phyloP scores from a whole-genome alignment of 2,113 vertebrate genomes.

The Ellobius talpinus region DNA sequence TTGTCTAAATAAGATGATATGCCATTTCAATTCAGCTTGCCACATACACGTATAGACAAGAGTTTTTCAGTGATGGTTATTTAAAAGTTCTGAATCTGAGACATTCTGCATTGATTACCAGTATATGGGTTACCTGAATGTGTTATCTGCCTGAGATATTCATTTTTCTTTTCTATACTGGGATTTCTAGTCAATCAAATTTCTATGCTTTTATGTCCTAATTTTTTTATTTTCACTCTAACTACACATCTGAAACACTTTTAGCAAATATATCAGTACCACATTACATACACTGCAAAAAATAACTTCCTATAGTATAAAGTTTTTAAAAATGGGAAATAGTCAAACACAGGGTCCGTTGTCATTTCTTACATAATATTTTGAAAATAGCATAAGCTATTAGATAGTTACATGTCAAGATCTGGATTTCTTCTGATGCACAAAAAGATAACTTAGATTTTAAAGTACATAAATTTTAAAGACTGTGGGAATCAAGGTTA shows the following conservation, averaged over 20 bases:
- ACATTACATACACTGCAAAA: neutral
- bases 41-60: no score
- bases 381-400: neutral
- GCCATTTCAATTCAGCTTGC: no score
- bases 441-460: neutral
- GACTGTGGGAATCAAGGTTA: neutral
- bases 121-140: neutral
- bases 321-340: slow-evolving; percentile 11
- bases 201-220: neutral
- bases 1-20: no score
- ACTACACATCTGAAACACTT: neutral
- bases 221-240: slow-evolving; percentile 21
- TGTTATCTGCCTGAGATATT: neutral
- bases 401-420: slow-evolving; percentile 49
- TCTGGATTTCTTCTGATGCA: slow-evolving; percentile 64
- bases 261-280: neutral
- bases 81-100: neutral
- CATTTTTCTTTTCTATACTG: neutral
- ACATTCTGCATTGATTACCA: neutral
- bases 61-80: no score
- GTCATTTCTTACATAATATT: slow-evolving; percentile 1
- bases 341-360: neutral
- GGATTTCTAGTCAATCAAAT: neutral
- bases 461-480: neutral
- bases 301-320: neutral